phyloP scores from a whole-genome alignment of 2,888 invertebrate species.

The Plagodis pulveraria region DNA sequence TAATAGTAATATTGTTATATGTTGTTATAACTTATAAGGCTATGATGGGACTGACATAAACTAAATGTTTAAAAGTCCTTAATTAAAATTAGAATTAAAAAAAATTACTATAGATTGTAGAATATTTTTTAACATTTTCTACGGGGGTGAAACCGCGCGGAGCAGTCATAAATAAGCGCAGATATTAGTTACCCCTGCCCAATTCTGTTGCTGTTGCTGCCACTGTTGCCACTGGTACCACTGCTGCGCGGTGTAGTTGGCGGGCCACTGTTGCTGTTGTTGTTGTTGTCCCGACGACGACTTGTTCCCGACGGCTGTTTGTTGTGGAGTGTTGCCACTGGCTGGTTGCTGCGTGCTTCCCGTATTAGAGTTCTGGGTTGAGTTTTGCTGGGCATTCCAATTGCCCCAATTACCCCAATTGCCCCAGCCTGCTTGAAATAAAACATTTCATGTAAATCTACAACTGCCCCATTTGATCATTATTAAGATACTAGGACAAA shows the following conservation, averaged over 20 bases:
- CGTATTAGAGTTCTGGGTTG: conserved; percentile 1
- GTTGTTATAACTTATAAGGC: no score
- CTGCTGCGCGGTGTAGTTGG: conserved; percentile 72
- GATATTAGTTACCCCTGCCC: conserved; percentile 70
- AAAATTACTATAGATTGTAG: no score
- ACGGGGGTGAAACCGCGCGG: no score
- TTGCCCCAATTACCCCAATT: conserved; percentile 60
- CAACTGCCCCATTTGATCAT: no score
- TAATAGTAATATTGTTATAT: no score
- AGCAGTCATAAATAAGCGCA: no score
- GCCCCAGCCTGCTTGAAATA: conserved; percentile 55
- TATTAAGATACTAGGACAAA: no score
- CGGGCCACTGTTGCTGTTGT: conserved; percentile 58
- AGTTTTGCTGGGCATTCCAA: conserved; percentile 53
- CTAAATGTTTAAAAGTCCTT: no score
- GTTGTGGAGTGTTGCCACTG: conserved; percentile 5
- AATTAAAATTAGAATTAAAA: no score
- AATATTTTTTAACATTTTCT: no score
- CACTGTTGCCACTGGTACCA: conserved; percentile 83
- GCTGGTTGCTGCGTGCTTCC: conserved; percentile 12
- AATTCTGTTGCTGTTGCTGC: conserved; percentile 76
- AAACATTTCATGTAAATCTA: no score
- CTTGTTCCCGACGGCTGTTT: conserved; percentile 19
- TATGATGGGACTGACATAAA: no score
- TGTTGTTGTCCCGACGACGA: conserved; percentile 30